Percentiles rank a stretch among this genome's conserved stretches.
Evolutionary conservation across 1,140 invertebrate species (phyloP).

Genomic region (Zophobas morio): DNA sequence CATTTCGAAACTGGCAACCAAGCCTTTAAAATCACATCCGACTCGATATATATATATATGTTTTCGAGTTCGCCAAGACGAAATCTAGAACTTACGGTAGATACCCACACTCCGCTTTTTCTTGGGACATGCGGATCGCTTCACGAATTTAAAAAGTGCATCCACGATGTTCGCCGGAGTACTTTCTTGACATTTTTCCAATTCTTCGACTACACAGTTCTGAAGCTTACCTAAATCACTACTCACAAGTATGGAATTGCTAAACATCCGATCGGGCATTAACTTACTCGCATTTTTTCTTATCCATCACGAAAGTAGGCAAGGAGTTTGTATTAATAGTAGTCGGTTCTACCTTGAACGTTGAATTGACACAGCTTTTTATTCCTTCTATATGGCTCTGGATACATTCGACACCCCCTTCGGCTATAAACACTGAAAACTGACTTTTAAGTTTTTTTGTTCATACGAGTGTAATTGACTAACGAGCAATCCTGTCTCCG

Average conservation of each 20-base stretch:
- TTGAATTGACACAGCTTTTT: constrained; percentile 59
- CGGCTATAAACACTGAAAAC: constrained; percentile 64
- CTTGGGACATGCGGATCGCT: constrained; percentile 37
- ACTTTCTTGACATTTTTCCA: constrained; percentile 80
- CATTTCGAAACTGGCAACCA: background rate
- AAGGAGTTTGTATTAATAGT: constrained; percentile 46
- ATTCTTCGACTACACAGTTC: constrained; percentile 75
- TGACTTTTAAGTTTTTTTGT: constrained; percentile 32
- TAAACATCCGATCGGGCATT: background rate
- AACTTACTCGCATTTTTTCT: constrained; percentile 62
- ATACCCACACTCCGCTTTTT: constrained; percentile 15
- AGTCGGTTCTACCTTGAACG: constrained; percentile 54
- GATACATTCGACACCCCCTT: constrained; percentile 61
- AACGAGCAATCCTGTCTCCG: constrained; percentile 84
- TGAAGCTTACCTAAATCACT: constrained; percentile 76
- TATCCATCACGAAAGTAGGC: constrained; percentile 54
- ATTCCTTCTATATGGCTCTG: constrained; percentile 53
- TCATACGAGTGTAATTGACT: constrained; percentile 64
- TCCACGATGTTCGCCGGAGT: constrained; percentile 86
- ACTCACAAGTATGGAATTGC: constrained; percentile 56
- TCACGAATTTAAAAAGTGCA: constrained; percentile 78
- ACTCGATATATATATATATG: background rate
- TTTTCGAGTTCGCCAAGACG: background rate
- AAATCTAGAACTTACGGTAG: constrained; percentile 1
- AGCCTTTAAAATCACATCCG: no score